Evolutionary conservation across 2,797 vertebrate genomes (phyloP), one percentile per base, ranked within the genome.

Genomic region (Sebastes minor): DNA sequence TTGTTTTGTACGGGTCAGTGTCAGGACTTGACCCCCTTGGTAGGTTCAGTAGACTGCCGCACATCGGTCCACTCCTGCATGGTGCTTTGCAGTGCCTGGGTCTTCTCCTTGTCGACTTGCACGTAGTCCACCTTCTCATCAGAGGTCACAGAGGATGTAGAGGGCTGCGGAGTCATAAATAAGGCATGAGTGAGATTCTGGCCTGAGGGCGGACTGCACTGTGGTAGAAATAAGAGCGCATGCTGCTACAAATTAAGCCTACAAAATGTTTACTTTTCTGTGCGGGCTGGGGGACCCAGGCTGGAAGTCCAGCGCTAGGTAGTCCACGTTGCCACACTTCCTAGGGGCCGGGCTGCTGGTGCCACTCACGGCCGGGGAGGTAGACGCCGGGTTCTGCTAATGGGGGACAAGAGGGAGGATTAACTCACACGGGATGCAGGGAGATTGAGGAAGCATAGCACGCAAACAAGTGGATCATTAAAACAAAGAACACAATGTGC

Each of bases 31-130:
- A 95, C 90, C 8, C 94, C 96, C 91, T 99, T 99, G 76, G 96
- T 32, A 1, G 99, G 96, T 83, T 99, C 98, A 0, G 97, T 96
- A 74, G 98, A 99, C 95, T 99, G 98, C 70, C 99, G 96, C 84
- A 98, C 98, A 0, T 99, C 99, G 1, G 98, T 99, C 99, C 99
- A 99, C 94, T 99, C 98, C 94, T 98, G 98, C 98, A 99, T 99
- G 89, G 98, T 99, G 95, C 93, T 99, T 91, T 99, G 98, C 91
- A 99, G 95, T 0, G 99, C 99, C 88, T 98, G 97, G 0, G 98
- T 99, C 96, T 98, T 99, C 93, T 99, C 98, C 85, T 99, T 99
- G 94, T 99, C 99, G 66, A 99, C 99, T 80, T 99, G 98, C 53
- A 99, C 99, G 0, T 99, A 99, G 91, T 99, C 99, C 70, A 99